Percentiles rank a stretch among this genome's conserved stretches.
These are phyloP conservation scores for Bujurquina vittata DNA, from an alignment of 2,113 vertebrate genomes.

Conservation along the genomic window DNA sequence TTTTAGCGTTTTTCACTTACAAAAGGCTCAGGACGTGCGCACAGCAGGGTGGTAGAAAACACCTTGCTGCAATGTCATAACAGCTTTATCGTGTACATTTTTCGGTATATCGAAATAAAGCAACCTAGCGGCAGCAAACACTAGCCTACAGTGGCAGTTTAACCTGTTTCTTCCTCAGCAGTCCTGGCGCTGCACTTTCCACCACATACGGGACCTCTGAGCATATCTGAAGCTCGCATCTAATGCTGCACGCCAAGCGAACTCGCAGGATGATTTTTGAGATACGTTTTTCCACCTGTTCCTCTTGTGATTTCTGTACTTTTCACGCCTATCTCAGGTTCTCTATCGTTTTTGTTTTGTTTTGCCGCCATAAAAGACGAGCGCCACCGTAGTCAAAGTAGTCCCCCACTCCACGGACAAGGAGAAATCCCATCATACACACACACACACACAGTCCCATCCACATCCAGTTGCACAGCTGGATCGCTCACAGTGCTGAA, in stretches of 20 bases:
- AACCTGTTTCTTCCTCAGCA: neutral
- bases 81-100: neutral
- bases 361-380: neutral
- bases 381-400: neutral
- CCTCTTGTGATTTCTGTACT: neutral
- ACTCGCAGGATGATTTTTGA: neutral
- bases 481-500: neutral
- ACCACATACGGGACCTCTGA: neutral
- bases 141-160: neutral
- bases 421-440: neutral
- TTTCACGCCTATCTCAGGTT: neutral
- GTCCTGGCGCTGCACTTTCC: neutral
- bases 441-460: neutral
- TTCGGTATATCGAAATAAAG: neutral
- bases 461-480: neutral
- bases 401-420: neutral
- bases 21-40: neutral
- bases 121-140: neutral
- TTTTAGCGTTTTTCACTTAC: conserved; percentile 7
- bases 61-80: neutral
- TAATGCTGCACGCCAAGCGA: neutral
- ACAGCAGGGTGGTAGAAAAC: neutral
- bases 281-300: neutral
- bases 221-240: accelerated
- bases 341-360: neutral